Base-by-base conservation (phyloP, 2,888 invertebrate genomes). In the Rhopalosiphum nymphaeae region DNA sequence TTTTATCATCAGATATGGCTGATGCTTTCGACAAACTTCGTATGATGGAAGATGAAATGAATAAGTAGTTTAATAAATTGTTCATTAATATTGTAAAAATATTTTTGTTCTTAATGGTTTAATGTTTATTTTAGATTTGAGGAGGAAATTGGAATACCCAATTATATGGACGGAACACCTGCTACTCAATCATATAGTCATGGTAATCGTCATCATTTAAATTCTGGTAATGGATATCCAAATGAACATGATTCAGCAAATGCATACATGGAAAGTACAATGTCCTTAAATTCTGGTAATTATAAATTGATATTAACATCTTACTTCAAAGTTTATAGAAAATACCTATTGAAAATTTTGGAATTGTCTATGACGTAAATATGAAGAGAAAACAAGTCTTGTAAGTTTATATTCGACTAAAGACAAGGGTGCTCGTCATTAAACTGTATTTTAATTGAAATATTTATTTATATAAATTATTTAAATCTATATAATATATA, bases 11-110 rank as follows among this genome's bases (percentile, higher is more conserved):
- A 78, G 49, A 85, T 46, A 94, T 94, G 94, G 36, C 94, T 7
- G 94, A 94, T 42, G 94, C 94, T 53, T 94, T 94, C 53, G 96
- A 96, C 91, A 97, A 97, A 96, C 97, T 97, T 95, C 97, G 97
- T 95, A 97, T 98, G 96, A 98, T 98, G 97, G 98, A 98, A 96
- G 98, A 98, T 96, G 98, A 98, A 96, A 98, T 98, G 97, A 98
- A 97, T 95, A 97, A 98, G 98, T 98, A 96, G n/a, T n/a, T 67
- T 16, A 36, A n/a, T n/a, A 67, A 5, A 67, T 67, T 53, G 53
- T 86, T 42, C 21, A 61, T 29, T 21, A 61, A 56, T 84, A 29
- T 67, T 9, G 3, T 25, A 42, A 36, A 49, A 13, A 29, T 44
- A 0, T 29, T 49, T 44, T 78, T 44, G n/a, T 3, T 86, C 10